These are phyloP conservation scores for Philereme transversata DNA, from an alignment of 2,888 invertebrate species.

Conservation along the genomic window DNA sequence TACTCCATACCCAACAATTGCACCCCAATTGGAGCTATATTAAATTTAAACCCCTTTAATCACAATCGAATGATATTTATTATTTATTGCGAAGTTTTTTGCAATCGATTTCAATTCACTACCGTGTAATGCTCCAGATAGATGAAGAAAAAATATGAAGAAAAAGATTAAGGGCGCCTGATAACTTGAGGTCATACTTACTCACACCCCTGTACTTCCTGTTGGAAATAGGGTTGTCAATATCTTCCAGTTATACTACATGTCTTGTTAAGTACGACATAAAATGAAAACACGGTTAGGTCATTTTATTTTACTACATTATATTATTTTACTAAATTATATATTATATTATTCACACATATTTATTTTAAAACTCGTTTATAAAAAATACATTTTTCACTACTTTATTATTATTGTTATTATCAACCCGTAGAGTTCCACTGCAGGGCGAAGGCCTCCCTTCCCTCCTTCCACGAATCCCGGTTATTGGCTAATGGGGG, in stretches of 20 bases:
- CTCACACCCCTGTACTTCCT: conserved; percentile 83
- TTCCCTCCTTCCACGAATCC: too few species aligned
- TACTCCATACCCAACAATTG: conserved; percentile 50
- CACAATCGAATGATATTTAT: conserved; percentile 70
- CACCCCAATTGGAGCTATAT: conserved; percentile 74
- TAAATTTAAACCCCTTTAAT: conserved; percentile 81
- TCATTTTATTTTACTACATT: too few species aligned
- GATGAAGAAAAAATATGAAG: conserved; percentile 48
- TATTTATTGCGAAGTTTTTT: conserved; percentile 81
- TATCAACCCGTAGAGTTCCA: too few species aligned
- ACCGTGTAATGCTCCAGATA: conserved; percentile 75
- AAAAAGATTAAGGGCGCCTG: conserved; percentile 65
- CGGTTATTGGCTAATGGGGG: too few species aligned
- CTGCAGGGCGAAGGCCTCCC: too few species aligned
- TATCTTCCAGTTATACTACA: not conserved
- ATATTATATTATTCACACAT: too few species aligned
- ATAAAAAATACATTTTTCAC: too few species aligned
- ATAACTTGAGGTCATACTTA: conserved; percentile 81
- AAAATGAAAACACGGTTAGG: too few species aligned
- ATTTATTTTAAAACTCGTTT: too few species aligned
- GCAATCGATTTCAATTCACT: conserved; percentile 58
- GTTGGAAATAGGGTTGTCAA: conserved; percentile 63
- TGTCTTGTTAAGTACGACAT: too few species aligned
- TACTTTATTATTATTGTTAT: too few species aligned
- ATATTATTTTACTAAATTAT: too few species aligned